Conservation (phyloP, 2,888 invertebrate genomes). For the Sarcophaga carnaria region DNA sequence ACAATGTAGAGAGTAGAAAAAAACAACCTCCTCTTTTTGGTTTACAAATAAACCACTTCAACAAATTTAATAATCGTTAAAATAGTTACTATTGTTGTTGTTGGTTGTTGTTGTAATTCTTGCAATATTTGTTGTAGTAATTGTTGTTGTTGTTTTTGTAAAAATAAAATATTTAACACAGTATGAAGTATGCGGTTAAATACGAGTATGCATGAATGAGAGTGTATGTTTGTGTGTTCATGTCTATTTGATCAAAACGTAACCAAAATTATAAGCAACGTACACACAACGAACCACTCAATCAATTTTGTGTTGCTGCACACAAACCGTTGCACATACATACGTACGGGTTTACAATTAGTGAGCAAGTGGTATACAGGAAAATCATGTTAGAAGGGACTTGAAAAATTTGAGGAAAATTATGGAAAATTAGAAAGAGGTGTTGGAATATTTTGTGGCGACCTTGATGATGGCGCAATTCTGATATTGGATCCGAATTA, state of each 20-base stretch:
- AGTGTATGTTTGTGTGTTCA: not conserved
- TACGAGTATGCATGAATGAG: constrained; percentile 3
- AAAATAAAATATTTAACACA: constrained; percentile 49
- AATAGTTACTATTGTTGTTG: not conserved
- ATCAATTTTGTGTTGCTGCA: constrained; percentile 50
- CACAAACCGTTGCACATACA: too few species aligned
- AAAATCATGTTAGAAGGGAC: too few species aligned
- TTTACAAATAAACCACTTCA: constrained; percentile 30
- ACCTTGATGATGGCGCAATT: too few species aligned
- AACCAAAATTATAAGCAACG: not conserved
- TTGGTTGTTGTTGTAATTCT: not conserved
- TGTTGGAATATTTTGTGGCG: too few species aligned
- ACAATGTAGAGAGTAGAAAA: not conserved
- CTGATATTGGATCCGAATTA: too few species aligned
- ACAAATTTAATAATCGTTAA: constrained; percentile 14
- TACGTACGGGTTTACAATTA: too few species aligned
- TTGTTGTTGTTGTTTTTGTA: constrained; percentile 27
- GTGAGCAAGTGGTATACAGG: too few species aligned
- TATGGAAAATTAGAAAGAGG: too few species aligned
- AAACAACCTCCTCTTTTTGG: constrained; percentile 33
- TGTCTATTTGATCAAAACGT: not conserved
- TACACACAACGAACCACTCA: constrained; percentile 55
- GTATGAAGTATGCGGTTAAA: not conserved
- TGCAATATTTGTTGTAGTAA: not conserved
- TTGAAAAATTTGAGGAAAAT: too few species aligned